Percentiles rank a stretch among this genome's conserved stretches.
phyloP scores from a whole-genome alignment of 2,113 vertebrate genomes.

The Puma concolor region DNA sequence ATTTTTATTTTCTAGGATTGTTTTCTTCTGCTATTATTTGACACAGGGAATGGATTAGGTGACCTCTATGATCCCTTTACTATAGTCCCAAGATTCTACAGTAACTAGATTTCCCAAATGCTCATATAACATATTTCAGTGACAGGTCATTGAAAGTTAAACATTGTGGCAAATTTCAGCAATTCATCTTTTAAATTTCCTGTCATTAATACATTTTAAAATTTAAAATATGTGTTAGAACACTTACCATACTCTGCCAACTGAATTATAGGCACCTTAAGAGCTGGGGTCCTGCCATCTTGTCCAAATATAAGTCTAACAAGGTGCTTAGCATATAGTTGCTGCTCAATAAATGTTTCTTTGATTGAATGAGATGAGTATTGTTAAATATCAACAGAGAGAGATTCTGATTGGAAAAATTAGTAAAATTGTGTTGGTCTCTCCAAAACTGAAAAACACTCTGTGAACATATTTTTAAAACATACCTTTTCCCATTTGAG shows the following conservation, averaged over 20 bases:
- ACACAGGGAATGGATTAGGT: background rate
- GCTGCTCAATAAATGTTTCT: background rate
- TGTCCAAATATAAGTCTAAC: background rate
- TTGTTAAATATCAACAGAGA: background rate
- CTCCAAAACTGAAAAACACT: background rate
- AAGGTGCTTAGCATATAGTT: background rate
- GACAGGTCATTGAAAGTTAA: background rate
- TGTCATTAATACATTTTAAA: background rate
- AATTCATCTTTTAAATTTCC: background rate
- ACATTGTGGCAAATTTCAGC: background rate
- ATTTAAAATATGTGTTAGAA: background rate
- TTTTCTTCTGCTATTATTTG: background rate
- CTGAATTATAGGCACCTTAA: background rate
- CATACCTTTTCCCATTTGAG: background rate
- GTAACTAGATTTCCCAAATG: background rate
- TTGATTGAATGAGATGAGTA: background rate
- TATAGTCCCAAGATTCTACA: background rate
- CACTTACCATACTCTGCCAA: background rate
- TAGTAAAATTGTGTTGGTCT: background rate
- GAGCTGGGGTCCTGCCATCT: background rate
- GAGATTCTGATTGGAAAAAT: background rate
- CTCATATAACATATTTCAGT: background rate
- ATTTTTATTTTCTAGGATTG: conserved; percentile 24
- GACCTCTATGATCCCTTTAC: background rate
- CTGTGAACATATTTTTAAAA: background rate